Evolutionary conservation across 2,888 invertebrate species (phyloP).

Genomic region (Volucella bombylans): DNA sequence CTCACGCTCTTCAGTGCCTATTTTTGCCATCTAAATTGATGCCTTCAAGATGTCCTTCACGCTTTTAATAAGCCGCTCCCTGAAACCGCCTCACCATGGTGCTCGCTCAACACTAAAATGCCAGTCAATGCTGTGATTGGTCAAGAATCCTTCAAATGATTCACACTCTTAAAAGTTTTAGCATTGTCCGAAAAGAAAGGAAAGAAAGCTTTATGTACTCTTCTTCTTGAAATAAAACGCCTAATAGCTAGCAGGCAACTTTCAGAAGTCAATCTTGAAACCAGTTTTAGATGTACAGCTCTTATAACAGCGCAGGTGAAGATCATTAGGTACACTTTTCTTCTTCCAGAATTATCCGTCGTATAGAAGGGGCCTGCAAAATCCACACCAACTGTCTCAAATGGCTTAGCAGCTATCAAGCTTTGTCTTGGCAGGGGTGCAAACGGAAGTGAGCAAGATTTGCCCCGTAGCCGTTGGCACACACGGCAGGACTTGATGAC

Average conservation of each 20-base stretch:
- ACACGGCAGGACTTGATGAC: no score
- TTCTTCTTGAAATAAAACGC: constrained; percentile 4
- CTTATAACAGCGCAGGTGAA: constrained; percentile 46
- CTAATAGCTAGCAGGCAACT: constrained; percentile 2
- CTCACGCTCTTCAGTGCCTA: constrained; percentile 5
- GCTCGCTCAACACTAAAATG: constrained; percentile 6
- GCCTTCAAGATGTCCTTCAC: neutral
- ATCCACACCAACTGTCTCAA: constrained; percentile 47
- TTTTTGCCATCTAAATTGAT: constrained; percentile 4
- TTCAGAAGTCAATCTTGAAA: constrained; percentile 1
- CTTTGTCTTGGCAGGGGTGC: no score
- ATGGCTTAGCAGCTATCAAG: constrained; percentile 18
- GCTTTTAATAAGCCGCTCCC: constrained; percentile 11
- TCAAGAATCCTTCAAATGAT: constrained; percentile 1
- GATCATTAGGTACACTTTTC: constrained; percentile 39
- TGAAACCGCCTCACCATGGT: constrained; percentile 11
- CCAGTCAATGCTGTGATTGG: neutral
- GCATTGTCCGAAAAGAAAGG: constrained; percentile 5
- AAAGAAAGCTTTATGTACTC: constrained; percentile 1
- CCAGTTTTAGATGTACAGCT: constrained; percentile 16
- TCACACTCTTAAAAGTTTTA: neutral
- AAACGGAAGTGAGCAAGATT: no score
- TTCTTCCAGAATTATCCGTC: constrained; percentile 6
- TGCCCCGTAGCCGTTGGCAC: no score
- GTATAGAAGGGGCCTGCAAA: constrained; percentile 55